A percentile compares a stretch with the other conserved stretches of the same genome.
Conservation (phyloP, 2,113 vertebrate genomes). For the Equus quagga region DNA sequence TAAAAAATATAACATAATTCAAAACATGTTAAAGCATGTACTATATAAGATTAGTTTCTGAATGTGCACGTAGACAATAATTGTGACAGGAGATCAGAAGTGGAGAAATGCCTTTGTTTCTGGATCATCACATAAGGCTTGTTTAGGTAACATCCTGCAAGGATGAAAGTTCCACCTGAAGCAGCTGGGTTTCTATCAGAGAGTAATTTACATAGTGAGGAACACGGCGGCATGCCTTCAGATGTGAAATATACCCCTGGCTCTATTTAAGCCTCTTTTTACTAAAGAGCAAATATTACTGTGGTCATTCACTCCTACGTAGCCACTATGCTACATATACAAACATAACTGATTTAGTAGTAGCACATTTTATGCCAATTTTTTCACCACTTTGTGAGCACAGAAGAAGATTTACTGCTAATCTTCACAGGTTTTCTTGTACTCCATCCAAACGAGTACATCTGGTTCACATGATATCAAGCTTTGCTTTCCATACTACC, state of each 20-base stretch:
- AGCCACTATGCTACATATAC: not conserved
- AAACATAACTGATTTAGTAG: not conserved
- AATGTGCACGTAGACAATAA: not conserved
- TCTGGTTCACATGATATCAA: constrained; percentile 33
- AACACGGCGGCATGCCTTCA: not conserved
- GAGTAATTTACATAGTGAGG: not conserved
- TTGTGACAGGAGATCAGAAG: not conserved
- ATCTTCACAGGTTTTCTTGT: constrained; percentile 45
- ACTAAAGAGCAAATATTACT: not conserved
- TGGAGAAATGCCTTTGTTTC: not conserved
- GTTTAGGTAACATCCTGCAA: not conserved
- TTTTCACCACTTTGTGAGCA: constrained; percentile 17
- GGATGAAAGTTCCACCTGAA: not conserved
- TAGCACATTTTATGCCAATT: constrained; percentile 19
- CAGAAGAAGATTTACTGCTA: constrained; percentile 45
- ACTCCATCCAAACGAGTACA: constrained; percentile 40
- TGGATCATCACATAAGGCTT: not conserved
- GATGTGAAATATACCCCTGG: not conserved
- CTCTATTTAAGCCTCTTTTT: not conserved
- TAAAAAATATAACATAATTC: constrained; percentile 5
- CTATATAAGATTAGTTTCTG: not conserved
- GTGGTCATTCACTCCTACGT: not conserved
- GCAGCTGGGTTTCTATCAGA: not conserved
- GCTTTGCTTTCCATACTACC: constrained; percentile 23
- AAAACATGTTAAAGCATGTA: not conserved